phyloP scores from a whole-genome alignment of 2,888 invertebrate species.

The Pantelozetes paolii region DNA sequence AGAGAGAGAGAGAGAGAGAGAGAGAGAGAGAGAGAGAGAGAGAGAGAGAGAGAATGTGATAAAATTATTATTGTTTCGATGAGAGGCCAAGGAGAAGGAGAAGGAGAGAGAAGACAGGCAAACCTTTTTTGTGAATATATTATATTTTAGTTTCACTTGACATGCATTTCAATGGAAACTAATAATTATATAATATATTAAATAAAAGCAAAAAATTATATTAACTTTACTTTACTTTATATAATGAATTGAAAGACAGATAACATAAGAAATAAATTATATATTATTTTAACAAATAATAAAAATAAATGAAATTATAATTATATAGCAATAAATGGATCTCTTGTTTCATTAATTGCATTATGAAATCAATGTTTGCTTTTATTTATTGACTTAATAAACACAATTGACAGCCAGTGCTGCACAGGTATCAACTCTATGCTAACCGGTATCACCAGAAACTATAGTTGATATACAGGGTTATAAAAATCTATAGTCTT shows the following conservation, averaged over 20 bases:
- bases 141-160: conserved; percentile 32
- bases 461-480: neutral
- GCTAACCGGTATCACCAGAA: neutral
- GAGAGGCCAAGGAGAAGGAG: too few species aligned
- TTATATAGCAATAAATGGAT: neutral
- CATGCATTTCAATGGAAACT: neutral
- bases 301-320: conserved; percentile 18
- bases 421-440: neutral
- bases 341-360: conserved; percentile 12
- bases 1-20: too few species aligned
- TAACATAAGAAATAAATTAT: neutral
- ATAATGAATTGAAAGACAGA: neutral
- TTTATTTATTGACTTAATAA: neutral
- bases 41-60: too few species aligned
- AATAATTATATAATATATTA: conserved; percentile 20
- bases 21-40: too few species aligned
- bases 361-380: neutral
- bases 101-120: too few species aligned
- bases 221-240: neutral
- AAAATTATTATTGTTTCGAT: too few species aligned
- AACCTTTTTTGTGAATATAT: conserved; percentile 7
- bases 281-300: neutral
- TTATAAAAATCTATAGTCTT: neutral
- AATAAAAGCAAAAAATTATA: neutral
- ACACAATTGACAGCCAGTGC: neutral